Evolutionary conservation across 2,113 vertebrate genomes (phyloP).

Genomic region (Thunnus maccoyii): DNA sequence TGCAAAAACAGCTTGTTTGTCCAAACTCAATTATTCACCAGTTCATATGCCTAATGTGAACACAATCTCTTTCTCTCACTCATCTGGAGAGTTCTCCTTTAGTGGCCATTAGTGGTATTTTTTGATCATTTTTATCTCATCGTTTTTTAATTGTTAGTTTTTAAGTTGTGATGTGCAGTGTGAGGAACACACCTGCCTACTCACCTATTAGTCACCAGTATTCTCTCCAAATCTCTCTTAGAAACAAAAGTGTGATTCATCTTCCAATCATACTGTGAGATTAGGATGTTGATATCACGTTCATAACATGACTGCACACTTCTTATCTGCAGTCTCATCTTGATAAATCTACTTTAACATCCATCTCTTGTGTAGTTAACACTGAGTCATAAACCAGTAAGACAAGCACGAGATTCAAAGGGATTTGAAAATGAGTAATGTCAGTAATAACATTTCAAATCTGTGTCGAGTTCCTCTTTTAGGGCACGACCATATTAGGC

Average conservation of each 20-base stretch:
- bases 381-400: constrained; percentile 48
- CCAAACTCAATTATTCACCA: constrained; percentile 64
- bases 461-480: not conserved
- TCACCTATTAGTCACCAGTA: constrained; percentile 50
- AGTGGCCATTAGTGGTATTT: not conserved
- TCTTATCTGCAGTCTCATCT: constrained; percentile 23
- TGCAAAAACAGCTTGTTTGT: constrained; percentile 58
- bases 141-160: not conserved
- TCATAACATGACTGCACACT: constrained; percentile 5
- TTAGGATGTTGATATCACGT: not conserved
- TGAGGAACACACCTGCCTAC: constrained; percentile 47
- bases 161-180: constrained; percentile 1
- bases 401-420: constrained; percentile 30
- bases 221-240: constrained; percentile 8
- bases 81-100: not conserved
- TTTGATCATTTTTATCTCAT: not conserved
- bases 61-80: not conserved
- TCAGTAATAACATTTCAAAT: constrained; percentile 30
- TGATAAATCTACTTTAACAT: constrained; percentile 7
- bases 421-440: constrained; percentile 7
- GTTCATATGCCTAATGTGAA: constrained; percentile 26
- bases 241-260: constrained; percentile 27
- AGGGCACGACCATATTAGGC: constrained; percentile 14
- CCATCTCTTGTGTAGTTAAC: constrained; percentile 9
- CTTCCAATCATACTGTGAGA: not conserved